Percentiles rank a stretch among this genome's conserved stretches.
Evolutionary conservation across 2,888 invertebrate genomes (phyloP).

Genomic region (Agapostemon virescens): DNA sequence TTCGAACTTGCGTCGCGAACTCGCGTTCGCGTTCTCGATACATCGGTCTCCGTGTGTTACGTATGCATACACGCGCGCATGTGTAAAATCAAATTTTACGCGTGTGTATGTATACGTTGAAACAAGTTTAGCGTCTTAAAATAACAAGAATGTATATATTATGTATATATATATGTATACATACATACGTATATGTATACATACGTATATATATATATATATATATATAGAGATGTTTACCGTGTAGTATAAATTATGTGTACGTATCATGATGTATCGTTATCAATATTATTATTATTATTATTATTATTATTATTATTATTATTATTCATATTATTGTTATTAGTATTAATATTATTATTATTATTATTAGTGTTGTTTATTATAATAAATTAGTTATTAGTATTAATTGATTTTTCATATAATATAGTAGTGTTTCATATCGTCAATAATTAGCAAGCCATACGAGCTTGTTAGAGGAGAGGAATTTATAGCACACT

Average conservation of each 20-base stretch:
- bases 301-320: slow-evolving; percentile 37
- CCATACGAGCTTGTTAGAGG: slow-evolving; percentile 52
- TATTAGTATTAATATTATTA: slow-evolving; percentile 55
- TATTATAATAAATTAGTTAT: slow-evolving; percentile 50
- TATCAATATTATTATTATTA: slow-evolving; percentile 57
- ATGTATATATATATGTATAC: neutral
- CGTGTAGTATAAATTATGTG: slow-evolving; percentile 79
- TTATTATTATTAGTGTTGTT: slow-evolving; percentile 36
- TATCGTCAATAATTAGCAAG: slow-evolving; percentile 66
- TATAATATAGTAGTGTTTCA: slow-evolving; percentile 67
- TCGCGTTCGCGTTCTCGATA: slow-evolving; percentile 31
- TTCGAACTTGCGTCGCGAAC: slow-evolving; percentile 36
- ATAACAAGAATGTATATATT: slow-evolving; percentile 73
- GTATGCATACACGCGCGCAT: slow-evolving; percentile 25
- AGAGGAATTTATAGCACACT: slow-evolving; percentile 51
- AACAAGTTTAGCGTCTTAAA: slow-evolving; percentile 70
- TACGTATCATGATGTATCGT: slow-evolving; percentile 77
- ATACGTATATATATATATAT: no score
- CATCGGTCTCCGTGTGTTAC: slow-evolving; percentile 6
- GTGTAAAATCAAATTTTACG: slow-evolving; percentile 15
- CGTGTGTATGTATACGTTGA: slow-evolving; percentile 36
- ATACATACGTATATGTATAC: no score
- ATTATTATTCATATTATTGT: slow-evolving; percentile 57
- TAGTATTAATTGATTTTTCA: slow-evolving; percentile 57
- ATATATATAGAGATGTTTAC: slow-evolving; percentile 58